These are phyloP conservation scores for Clitarchus hookeri DNA, from an alignment of 2,888 invertebrate genomes.

Conservation along the genomic window DNA sequence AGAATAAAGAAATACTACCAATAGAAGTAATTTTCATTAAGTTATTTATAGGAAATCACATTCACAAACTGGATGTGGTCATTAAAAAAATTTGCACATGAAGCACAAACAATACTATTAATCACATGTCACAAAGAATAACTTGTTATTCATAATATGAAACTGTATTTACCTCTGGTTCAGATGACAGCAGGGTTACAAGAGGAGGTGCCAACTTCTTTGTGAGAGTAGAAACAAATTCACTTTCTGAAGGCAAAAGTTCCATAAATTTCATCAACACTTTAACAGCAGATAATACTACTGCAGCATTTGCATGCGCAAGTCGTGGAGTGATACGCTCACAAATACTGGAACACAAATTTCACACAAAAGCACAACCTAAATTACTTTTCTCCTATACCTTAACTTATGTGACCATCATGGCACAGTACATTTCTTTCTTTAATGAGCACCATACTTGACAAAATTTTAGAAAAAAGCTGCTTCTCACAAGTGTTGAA, in stretches of 20 bases:
- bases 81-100: too few relatives aligned
- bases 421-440: too few relatives aligned
- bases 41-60: too few relatives aligned
- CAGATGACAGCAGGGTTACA: slow-evolving; percentile 95
- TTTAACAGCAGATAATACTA: slow-evolving; percentile 97
- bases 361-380: not conserved
- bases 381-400: not conserved
- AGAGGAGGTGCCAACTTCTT: slow-evolving; percentile 99
- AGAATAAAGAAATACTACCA: too few relatives aligned
- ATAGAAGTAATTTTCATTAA: too few relatives aligned
- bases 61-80: too few relatives aligned
- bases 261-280: slow-evolving; percentile 98
- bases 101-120: too few relatives aligned
- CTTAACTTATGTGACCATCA: not conserved
- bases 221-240: slow-evolving; percentile 90
- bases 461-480: too few relatives aligned
- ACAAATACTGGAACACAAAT: slow-evolving; percentile 70
- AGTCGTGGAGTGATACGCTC: slow-evolving; percentile 96
- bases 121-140: too few relatives aligned
- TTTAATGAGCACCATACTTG: too few relatives aligned
- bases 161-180: slow-evolving; percentile 72
- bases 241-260: slow-evolving; percentile 90
- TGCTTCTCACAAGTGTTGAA: too few relatives aligned
- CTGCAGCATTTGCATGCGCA: slow-evolving; percentile 99
- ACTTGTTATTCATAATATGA: too few relatives aligned